A percentile compares a stretch with the other conserved stretches of the same genome.
Conservation (phyloP, 2,113 vertebrate genomes). For the Thunnus thynnus region DNA sequence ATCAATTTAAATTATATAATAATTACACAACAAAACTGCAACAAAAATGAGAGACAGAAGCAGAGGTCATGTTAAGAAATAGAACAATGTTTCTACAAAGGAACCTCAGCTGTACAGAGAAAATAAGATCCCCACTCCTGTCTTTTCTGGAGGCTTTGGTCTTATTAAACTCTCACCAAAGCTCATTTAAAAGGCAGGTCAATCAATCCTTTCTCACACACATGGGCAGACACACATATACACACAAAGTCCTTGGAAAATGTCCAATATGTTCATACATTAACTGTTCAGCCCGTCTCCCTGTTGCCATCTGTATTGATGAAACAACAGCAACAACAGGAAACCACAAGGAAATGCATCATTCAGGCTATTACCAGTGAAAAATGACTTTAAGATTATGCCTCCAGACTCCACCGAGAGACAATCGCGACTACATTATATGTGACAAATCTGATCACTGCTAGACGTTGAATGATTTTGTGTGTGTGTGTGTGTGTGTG, state of each 20-base stretch:
- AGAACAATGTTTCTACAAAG: neutral
- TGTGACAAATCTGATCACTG: slow-evolving; percentile 62
- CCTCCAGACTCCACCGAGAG: slow-evolving; percentile 41
- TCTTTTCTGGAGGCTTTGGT: slow-evolving; percentile 28
- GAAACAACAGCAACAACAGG: slow-evolving; percentile 39
- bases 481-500: slow-evolving; percentile 29
- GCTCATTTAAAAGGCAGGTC: slow-evolving; percentile 36
- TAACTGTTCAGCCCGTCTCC: neutral
- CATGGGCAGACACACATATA: neutral
- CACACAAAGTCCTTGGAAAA: slow-evolving; percentile 50
- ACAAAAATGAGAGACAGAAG: neutral
- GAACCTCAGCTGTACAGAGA: slow-evolving; percentile 5
- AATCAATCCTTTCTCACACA: slow-evolving; percentile 41
- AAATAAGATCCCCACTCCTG: slow-evolving; percentile 8
- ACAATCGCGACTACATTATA: slow-evolving; percentile 47
- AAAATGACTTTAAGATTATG: slow-evolving; percentile 62
- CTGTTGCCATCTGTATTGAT: slow-evolving; percentile 36
- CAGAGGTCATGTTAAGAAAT: slow-evolving; percentile 26
- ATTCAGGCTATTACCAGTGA: slow-evolving; percentile 56
- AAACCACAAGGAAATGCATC: slow-evolving; percentile 49
- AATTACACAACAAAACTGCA: slow-evolving; percentile 14
- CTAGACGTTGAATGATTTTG: slow-evolving; percentile 21
- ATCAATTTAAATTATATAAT: neutral
- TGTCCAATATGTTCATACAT: slow-evolving; percentile 17
- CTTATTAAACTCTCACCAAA: slow-evolving; percentile 40